Evolutionary conservation across 2,113 vertebrate genomes (phyloP).

Genomic region (Zapus hudsonius): DNA sequence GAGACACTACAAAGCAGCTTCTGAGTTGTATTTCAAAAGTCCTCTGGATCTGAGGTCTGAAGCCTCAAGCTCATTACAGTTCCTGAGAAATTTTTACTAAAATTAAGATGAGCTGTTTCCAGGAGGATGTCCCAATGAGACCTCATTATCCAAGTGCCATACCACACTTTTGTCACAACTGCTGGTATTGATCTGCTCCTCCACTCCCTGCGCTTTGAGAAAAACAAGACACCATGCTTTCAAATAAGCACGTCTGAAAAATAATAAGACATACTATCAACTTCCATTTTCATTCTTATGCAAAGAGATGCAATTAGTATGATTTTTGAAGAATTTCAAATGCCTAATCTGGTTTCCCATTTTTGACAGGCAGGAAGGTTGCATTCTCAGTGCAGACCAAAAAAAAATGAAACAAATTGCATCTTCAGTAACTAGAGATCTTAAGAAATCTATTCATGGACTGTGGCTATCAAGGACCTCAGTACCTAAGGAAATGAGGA

Average conservation of each 20-base stretch:
- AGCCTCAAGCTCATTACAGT: background rate
- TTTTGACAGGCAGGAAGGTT: background rate
- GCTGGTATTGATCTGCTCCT: background rate
- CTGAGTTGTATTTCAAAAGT: background rate
- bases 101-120: background rate
- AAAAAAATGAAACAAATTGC: background rate
- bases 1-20: background rate
- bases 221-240: background rate
- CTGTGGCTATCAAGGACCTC: background rate
- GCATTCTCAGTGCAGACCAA: background rate
- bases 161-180: background rate
- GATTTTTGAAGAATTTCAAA: slow-evolving; percentile 30
- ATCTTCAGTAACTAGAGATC: background rate
- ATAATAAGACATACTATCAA: background rate
- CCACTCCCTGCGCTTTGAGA: background rate
- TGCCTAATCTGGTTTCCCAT: background rate
- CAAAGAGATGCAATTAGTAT: background rate
- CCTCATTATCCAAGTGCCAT: background rate
- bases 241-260: background rate
- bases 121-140: background rate
- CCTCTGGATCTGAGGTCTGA: background rate
- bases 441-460: background rate
- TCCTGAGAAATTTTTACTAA: slow-evolving; percentile 8
- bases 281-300: background rate
- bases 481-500: background rate